A percentile compares a stretch with the other conserved stretches of the same genome.
These are phyloP conservation scores for Thymelicus sylvestris DNA, from an alignment of 2,888 invertebrate species.

Conservation along the genomic window DNA sequence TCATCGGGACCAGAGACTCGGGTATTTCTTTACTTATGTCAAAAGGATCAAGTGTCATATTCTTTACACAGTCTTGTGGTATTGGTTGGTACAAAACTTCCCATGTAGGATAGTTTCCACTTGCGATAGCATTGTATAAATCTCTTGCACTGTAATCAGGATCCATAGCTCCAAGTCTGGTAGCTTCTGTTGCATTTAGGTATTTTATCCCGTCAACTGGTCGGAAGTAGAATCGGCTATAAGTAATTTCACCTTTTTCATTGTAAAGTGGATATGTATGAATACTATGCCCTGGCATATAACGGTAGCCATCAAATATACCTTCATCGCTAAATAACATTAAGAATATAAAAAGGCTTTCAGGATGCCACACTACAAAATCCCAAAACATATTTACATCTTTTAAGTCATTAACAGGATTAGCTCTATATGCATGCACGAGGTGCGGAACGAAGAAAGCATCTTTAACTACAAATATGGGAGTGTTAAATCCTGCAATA, in stretches of 20 bases:
- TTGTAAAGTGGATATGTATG: slow-evolving; percentile 12
- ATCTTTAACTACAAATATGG: slow-evolving; percentile 87
- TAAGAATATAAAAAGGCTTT: slow-evolving; percentile 89
- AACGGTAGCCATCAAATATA: slow-evolving; percentile 93
- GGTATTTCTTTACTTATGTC: slow-evolving; percentile 85
- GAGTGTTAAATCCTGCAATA: slow-evolving; percentile 94
- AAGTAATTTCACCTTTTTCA: not conserved
- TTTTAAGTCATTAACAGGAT: slow-evolving; percentile 77
- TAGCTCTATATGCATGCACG: slow-evolving; percentile 81
- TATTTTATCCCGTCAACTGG: slow-evolving; percentile 11
- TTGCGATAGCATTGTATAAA: slow-evolving; percentile 5
- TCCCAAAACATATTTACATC: slow-evolving; percentile 76
- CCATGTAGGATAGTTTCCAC: slow-evolving; percentile 3
- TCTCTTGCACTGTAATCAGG: slow-evolving; percentile 12
- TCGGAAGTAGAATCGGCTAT: not conserved
- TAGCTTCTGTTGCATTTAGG: not conserved
- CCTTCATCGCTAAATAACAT: slow-evolving; percentile 93
- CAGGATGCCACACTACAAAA: slow-evolving; percentile 80
- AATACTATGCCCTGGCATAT: slow-evolving; percentile 95
- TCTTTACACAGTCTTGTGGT: not conserved
- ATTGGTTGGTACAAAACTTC: not conserved
- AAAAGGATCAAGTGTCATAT: slow-evolving; percentile 6
- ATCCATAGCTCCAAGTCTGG: slow-evolving; percentile 4
- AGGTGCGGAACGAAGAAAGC: slow-evolving; percentile 80
- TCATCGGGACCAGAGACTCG: slow-evolving; percentile 88